A percentile compares a stretch with the other conserved stretches of the same genome.
These are phyloP conservation scores for Hydropotes inermis DNA, from an alignment of 2,113 vertebrate species.

Conservation along the genomic window DNA sequence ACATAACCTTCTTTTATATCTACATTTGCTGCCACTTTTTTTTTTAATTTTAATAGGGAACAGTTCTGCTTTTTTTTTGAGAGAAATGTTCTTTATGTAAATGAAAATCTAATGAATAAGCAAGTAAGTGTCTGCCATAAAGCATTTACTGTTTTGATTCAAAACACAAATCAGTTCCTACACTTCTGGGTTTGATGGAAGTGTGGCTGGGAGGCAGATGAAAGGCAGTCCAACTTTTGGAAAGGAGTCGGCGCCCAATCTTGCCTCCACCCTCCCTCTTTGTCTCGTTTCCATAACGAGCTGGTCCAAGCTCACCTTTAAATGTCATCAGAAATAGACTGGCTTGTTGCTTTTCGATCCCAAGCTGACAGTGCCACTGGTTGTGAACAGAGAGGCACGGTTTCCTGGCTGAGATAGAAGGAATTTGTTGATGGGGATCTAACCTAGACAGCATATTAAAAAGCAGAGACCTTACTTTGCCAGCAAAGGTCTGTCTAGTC, in stretches of 20 bases:
- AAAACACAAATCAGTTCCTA: background rate
- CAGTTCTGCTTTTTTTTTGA: background rate
- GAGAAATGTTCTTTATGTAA: slow-evolving; percentile 35
- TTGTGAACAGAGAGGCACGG: rapidly evolving
- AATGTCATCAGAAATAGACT: background rate
- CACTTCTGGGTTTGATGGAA: background rate
- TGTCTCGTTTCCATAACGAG: background rate
- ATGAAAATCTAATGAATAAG: slow-evolving; percentile 44
- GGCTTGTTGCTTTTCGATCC: rapidly evolving
- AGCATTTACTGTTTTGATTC: background rate
- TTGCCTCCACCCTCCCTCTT: background rate
- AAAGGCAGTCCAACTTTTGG: background rate
- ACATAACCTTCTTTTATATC: rapidly evolving
- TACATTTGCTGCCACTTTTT: background rate
- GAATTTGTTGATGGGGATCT: background rate
- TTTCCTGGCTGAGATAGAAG: rapidly evolving
- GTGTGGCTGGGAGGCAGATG: too few species aligned
- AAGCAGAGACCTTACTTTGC: background rate
- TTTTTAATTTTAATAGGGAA: background rate
- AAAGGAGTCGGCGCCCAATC: rapidly evolving
- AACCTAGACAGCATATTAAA: background rate
- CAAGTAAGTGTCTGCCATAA: background rate
- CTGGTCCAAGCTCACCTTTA: too few species aligned
- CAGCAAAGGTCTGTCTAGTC: rapidly evolving
- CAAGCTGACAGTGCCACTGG: rapidly evolving